Conservation (phyloP, 1,140 invertebrate species). For the Bombus vancouverensis region DNA sequence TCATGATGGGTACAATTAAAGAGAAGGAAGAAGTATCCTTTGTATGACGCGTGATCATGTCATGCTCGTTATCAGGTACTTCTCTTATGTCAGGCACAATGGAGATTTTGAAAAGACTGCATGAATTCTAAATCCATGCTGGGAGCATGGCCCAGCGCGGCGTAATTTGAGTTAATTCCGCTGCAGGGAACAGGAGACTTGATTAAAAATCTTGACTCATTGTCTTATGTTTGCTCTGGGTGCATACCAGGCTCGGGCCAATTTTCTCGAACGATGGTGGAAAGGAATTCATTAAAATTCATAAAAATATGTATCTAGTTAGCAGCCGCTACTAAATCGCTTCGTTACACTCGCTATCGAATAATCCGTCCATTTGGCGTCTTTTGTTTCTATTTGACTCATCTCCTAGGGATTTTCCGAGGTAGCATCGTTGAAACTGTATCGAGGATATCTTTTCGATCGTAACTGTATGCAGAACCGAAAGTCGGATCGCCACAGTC, state of each 20-base stretch:
- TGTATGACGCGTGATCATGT: slow-evolving; percentile 51
- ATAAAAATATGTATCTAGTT: slow-evolving; percentile 64
- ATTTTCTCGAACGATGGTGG: slow-evolving; percentile 67
- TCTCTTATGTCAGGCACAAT: slow-evolving; percentile 72
- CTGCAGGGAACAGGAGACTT: slow-evolving; percentile 77
- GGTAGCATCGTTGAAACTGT: not conserved
- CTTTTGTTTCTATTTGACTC: not conserved
- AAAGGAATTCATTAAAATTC: slow-evolving; percentile 73
- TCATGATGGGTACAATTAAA: slow-evolving; percentile 31
- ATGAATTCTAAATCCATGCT: slow-evolving; percentile 77
- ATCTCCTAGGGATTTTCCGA: not conserved
- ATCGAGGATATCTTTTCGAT: slow-evolving; percentile 28
- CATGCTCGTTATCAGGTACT: slow-evolving; percentile 55
- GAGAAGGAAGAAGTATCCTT: slow-evolving; percentile 40
- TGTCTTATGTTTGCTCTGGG: slow-evolving; percentile 79
- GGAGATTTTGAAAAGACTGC: slow-evolving; percentile 77
- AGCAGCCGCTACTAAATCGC: slow-evolving; percentile 19
- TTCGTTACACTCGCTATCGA: slow-evolving; percentile 4
- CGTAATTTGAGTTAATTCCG: slow-evolving; percentile 81
- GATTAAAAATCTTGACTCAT: slow-evolving; percentile 80
- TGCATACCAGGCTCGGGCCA: slow-evolving; percentile 72
- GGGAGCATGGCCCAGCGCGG: slow-evolving; percentile 72
- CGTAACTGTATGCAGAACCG: slow-evolving; percentile 27
- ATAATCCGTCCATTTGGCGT: not conserved
- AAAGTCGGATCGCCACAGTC: slow-evolving; percentile 38